Conservation (phyloP, 2,888 invertebrate species). For the Philereme vetulata region DNA sequence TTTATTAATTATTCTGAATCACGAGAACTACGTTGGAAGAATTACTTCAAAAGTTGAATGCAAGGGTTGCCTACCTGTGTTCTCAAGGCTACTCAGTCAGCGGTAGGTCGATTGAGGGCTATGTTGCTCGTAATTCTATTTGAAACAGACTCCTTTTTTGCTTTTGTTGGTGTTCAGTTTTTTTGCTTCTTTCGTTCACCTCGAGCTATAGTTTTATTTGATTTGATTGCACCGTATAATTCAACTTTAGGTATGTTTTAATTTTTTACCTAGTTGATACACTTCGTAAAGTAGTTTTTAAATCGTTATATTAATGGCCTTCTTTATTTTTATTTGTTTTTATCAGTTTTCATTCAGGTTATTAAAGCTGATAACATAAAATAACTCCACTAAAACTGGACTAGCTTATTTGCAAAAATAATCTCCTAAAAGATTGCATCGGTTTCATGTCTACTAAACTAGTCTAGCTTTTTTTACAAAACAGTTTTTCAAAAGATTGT, state of each 20-base stretch:
- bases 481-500: slow-evolving; percentile 13
- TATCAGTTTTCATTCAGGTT: background rate
- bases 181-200: slow-evolving; percentile 43
- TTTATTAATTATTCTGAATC: no score
- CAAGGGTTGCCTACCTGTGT: slow-evolving; percentile 20
- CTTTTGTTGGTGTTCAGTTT: slow-evolving; percentile 50
- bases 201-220: slow-evolving; percentile 41
- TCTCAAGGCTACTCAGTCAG: slow-evolving; percentile 36
- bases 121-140: slow-evolving; percentile 63
- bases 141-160: slow-evolving; percentile 62
- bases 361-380: no score
- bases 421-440: no score
- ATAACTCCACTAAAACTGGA: slow-evolving; percentile 1
- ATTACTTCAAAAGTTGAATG: background rate
- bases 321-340: background rate
- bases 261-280: slow-evolving; percentile 21
- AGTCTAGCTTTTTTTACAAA: background rate
- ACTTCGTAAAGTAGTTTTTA: slow-evolving; percentile 35
- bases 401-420: slow-evolving; percentile 1
- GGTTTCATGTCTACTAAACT: no score
- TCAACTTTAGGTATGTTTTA: background rate
- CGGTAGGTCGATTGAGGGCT: slow-evolving; percentile 57
- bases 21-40: no score
- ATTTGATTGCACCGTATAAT: slow-evolving; percentile 42
- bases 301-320: background rate